These are phyloP conservation scores for Noctua fimbriata DNA, from an alignment of 2,888 invertebrate species.

Conservation along the genomic window DNA sequence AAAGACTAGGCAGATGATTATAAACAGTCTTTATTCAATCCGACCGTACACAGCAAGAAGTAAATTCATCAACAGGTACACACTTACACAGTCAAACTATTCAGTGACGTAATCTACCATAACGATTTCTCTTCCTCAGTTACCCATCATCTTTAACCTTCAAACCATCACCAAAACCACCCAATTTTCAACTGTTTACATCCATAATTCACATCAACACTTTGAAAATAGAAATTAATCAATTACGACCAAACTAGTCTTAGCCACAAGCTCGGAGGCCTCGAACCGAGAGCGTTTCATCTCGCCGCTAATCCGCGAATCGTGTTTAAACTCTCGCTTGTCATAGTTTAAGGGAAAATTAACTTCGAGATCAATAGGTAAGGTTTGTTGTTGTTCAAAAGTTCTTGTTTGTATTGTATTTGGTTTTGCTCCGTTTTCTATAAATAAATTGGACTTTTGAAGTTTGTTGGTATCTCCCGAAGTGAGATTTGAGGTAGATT, in stretches of 20 bases:
- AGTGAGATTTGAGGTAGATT: slow-evolving; percentile 27
- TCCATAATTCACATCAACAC: slow-evolving; percentile 53
- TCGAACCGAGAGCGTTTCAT: slow-evolving; percentile 59
- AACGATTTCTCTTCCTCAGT: background rate
- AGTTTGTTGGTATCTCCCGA: background rate
- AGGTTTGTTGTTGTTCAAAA: slow-evolving; percentile 53
- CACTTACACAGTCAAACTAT: background rate
- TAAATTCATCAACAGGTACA: background rate
- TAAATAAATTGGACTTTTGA: slow-evolving; percentile 43
- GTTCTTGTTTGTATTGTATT: slow-evolving; percentile 47
- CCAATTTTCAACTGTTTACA: slow-evolving; percentile 45
- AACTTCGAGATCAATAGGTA: slow-evolving; percentile 61
- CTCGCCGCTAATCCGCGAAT: slow-evolving; percentile 68
- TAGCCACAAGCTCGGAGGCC: slow-evolving; percentile 52
- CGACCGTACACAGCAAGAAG: no score
- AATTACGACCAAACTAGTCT: slow-evolving; percentile 58
- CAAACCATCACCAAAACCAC: slow-evolving; percentile 24
- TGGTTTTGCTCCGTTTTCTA: slow-evolving; percentile 32
- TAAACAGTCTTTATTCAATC: no score
- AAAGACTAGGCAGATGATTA: no score
- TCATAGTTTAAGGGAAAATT: slow-evolving; percentile 68
- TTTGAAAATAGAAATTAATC: slow-evolving; percentile 61
- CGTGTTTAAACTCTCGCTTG: slow-evolving; percentile 69
- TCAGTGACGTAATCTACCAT: background rate
- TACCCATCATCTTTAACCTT: background rate